These are phyloP conservation scores for Lissocephala sabroskyi DNA, from an alignment of 2,888 invertebrate species.

Conservation along the genomic window DNA sequence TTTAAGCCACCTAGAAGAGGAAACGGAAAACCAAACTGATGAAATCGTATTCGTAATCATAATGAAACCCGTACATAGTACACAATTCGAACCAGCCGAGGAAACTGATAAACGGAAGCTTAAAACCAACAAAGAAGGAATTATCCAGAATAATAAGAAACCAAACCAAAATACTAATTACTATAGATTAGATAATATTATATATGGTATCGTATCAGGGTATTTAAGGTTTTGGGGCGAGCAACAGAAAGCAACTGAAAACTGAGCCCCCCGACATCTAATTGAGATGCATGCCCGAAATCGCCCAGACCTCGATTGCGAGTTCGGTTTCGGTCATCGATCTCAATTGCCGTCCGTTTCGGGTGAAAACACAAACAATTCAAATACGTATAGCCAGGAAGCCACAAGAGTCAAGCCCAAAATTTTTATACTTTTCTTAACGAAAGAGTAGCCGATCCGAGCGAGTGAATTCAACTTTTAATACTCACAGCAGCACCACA, in stretches of 20 bases:
- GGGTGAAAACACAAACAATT: slow-evolving; percentile 34
- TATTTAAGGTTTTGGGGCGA: slow-evolving; percentile 44
- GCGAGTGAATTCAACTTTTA: no score
- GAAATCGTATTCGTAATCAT: not conserved
- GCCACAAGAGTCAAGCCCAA: slow-evolving; percentile 33
- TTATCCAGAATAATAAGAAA: slow-evolving; percentile 1
- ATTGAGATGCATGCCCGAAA: not conserved
- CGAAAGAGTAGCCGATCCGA: slow-evolving; percentile 2
- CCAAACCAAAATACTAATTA: slow-evolving; percentile 20
- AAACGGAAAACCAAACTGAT: not conserved
- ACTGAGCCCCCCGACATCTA: not conserved
- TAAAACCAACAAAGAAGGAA: no score
- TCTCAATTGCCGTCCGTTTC: slow-evolving; percentile 64
- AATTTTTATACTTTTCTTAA: slow-evolving; percentile 61
- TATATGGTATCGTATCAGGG: slow-evolving; percentile 41
- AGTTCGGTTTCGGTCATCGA: slow-evolving; percentile 27
- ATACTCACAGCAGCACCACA: no score
- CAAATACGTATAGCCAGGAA: not conserved
- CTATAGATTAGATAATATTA: not conserved
- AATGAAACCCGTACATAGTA: no score
- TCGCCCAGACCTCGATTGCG: slow-evolving; percentile 6
- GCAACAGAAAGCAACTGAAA: slow-evolving; percentile 11
- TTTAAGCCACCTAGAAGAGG: slow-evolving; percentile 13
- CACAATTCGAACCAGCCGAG: no score
- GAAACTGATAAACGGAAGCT: no score